Evolutionary conservation across 2,888 invertebrate species (phyloP).

Genomic region (Punctoribates punctum): DNA sequence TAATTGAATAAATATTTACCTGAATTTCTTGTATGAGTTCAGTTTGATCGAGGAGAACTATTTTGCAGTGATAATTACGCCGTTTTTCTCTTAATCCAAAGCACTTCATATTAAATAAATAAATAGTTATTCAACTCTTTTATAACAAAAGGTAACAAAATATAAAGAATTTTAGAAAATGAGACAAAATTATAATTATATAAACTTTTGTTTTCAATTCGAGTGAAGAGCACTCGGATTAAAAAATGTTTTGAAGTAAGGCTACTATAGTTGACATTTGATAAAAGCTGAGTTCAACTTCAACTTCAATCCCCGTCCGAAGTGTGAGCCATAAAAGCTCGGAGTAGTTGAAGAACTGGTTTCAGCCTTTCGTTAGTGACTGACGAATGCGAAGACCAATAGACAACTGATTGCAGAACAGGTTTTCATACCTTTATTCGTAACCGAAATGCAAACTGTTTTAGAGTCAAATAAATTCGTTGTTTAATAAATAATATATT

Average conservation of each 20-base stretch:
- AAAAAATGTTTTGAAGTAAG: neutral
- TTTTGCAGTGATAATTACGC: slow-evolving; percentile 65
- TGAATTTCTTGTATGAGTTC: slow-evolving; percentile 83
- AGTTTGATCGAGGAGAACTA: slow-evolving; percentile 82
- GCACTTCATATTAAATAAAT: slow-evolving; percentile 37
- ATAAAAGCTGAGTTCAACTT: neutral
- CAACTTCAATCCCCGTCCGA: neutral
- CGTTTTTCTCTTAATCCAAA: slow-evolving; percentile 50
- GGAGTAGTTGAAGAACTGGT: too few relatives aligned
- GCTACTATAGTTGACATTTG: neutral
- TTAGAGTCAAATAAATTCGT: too few relatives aligned
- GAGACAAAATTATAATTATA: neutral
- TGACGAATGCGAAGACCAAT: too few relatives aligned
- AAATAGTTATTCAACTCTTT: neutral
- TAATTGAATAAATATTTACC: slow-evolving; percentile 59
- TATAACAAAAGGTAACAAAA: neutral
- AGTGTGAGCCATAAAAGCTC: neutral
- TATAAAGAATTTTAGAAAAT: neutral
- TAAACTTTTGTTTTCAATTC: slow-evolving; percentile 10
- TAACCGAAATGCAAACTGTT: too few relatives aligned
- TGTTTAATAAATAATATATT: too few relatives aligned
- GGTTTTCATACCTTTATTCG: too few relatives aligned
- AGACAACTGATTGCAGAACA: too few relatives aligned
- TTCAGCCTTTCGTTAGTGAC: too few relatives aligned
- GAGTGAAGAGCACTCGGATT: neutral